A percentile compares a stretch with the other conserved stretches of the same genome.
Conservation (phyloP, 2,888 invertebrate genomes). For the Yponomeuta evonymella region DNA sequence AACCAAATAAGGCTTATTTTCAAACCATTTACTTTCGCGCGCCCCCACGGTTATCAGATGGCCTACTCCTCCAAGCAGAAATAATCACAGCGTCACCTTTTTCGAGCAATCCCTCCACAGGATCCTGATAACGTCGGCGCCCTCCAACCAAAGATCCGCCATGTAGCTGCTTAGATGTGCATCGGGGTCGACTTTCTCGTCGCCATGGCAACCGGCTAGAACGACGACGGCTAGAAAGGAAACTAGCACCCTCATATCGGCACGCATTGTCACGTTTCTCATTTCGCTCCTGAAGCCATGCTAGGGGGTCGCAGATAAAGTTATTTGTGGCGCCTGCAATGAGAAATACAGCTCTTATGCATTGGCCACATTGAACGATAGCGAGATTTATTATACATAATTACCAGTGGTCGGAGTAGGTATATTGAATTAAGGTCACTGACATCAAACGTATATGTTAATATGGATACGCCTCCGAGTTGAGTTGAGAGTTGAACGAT, state of each 20-base stretch:
- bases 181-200: slow-evolving; percentile 47
- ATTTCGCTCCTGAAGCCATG: slow-evolving; percentile 42
- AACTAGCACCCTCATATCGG: slow-evolving; percentile 6
- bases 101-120: slow-evolving; percentile 71
- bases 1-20: no score
- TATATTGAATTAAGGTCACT: no score
- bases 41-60: no score
- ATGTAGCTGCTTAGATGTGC: slow-evolving; percentile 55
- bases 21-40: no score
- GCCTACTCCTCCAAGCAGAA: background rate
- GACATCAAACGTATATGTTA: no score
- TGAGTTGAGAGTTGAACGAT: no score
- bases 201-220: slow-evolving; percentile 36
- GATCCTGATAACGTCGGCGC: slow-evolving; percentile 58
- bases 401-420: no score
- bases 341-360: background rate
- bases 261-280: slow-evolving; percentile 42
- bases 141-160: slow-evolving; percentile 69
- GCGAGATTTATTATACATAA: no score
- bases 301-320: slow-evolving; percentile 24
- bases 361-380: background rate
- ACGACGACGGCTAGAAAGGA: slow-evolving; percentile 35
- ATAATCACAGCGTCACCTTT: slow-evolving; percentile 44
- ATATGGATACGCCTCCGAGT: no score
- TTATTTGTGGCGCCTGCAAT: slow-evolving; percentile 1